Evolutionary conservation across 2,888 invertebrate species (phyloP).

Genomic region (Prosapia bicincta): DNA sequence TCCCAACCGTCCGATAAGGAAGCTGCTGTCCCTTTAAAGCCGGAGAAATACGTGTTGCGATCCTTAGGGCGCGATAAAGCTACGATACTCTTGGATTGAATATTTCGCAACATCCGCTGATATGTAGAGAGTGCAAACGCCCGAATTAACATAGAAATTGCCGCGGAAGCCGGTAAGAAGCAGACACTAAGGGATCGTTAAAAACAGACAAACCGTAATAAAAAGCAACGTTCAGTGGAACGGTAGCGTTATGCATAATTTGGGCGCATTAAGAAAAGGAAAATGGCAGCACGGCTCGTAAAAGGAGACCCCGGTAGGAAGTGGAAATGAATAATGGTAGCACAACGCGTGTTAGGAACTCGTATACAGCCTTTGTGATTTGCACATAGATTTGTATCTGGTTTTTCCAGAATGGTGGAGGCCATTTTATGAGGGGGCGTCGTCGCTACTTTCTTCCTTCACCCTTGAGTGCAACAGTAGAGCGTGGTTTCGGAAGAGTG

Average conservation of each 20-base stretch:
- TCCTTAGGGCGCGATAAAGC: background rate
- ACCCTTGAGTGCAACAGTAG: no score
- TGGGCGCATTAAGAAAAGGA: slow-evolving; percentile 24
- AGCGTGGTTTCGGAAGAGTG: no score
- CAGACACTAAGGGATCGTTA: slow-evolving; percentile 18
- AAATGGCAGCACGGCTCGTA: background rate
- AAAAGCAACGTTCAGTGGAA: slow-evolving; percentile 11
- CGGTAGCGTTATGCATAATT: slow-evolving; percentile 25
- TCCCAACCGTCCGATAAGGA: no score
- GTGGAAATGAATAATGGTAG: background rate
- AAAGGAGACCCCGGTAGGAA: background rate
- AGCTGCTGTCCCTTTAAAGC: background rate
- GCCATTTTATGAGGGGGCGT: background rate
- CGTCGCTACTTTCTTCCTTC: no score
- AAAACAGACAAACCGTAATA: slow-evolving; percentile 23
- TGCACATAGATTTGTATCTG: background rate
- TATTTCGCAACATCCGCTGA: background rate
- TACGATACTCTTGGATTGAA: background rate
- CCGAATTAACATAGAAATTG: slow-evolving; percentile 25
- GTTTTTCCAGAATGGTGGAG: background rate
- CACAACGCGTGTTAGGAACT: background rate
- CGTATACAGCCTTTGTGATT: background rate
- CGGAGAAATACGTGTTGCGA: background rate
- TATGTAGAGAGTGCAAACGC: background rate
- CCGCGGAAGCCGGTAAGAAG: slow-evolving; percentile 18